These are phyloP conservation scores for Podargus strigoides DNA, from an alignment of 2,797 vertebrate species.

Conservation along the genomic window DNA sequence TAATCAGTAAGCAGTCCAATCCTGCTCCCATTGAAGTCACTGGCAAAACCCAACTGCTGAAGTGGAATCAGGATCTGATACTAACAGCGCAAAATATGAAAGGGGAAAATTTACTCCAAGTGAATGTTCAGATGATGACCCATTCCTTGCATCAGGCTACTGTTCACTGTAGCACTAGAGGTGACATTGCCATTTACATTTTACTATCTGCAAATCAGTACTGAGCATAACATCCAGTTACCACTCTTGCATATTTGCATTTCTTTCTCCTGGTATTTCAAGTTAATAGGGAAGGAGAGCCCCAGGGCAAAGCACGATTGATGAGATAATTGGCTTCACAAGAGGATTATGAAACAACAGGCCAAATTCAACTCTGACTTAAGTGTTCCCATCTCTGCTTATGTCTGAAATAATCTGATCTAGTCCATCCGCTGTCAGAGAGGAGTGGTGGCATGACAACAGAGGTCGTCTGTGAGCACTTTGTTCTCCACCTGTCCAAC, in stretches of 20 bases:
- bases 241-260: not conserved
- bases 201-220: not conserved
- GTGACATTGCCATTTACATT: not conserved
- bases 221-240: not conserved
- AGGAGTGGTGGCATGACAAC: not conserved
- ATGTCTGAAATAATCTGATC: slow-evolving; percentile 6
- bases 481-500: not conserved
- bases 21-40: not conserved
- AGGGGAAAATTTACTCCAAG: not conserved
- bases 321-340: slow-evolving; percentile 49
- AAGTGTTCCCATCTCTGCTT: slow-evolving; percentile 1
- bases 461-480: not conserved
- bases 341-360: not conserved
- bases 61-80: not conserved
- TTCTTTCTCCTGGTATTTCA: not conserved
- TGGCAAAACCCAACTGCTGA: not conserved
- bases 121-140: not conserved
- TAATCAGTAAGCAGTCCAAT: not conserved
- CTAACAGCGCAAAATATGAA: not conserved
- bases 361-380: not conserved
- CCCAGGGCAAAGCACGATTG: not conserved
- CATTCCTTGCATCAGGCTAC: not conserved
- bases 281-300: slow-evolving; percentile 30
- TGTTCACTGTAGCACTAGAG: not conserved
- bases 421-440: not conserved